Conservation (phyloP, 2,888 invertebrate genomes). For the Mayetiola destructor region DNA sequence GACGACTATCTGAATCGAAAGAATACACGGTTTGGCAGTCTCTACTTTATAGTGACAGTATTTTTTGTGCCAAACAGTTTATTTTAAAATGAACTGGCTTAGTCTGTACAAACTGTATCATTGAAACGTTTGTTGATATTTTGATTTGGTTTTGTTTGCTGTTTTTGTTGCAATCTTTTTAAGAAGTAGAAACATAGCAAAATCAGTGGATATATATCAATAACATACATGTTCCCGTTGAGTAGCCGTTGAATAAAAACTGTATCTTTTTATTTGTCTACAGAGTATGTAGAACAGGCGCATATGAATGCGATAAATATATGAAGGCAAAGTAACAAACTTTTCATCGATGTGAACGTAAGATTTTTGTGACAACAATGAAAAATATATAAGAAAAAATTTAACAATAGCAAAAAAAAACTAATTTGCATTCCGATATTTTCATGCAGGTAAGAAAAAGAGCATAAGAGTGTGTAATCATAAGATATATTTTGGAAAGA, state of each 20-base stretch:
- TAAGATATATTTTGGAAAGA: too few relatives aligned
- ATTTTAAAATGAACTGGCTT: not conserved
- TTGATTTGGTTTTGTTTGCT: not conserved
- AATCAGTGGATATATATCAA: conserved; percentile 7
- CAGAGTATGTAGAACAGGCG: not conserved
- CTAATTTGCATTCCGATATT: too few relatives aligned
- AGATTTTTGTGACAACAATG: conserved; percentile 7
- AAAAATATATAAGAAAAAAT: too few relatives aligned
- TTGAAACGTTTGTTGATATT: not conserved
- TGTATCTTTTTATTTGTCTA: too few relatives aligned
- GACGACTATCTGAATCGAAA: not conserved
- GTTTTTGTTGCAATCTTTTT: not conserved
- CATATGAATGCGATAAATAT: not conserved
- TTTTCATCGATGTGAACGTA: conserved; percentile 4
- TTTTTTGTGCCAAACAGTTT: conserved; percentile 8
- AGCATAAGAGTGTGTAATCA: too few relatives aligned
- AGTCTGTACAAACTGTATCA: not conserved
- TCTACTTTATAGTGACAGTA: not conserved
- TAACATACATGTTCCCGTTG: not conserved
- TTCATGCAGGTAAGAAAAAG: too few relatives aligned
- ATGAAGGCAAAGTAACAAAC: not conserved
- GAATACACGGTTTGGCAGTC: not conserved
- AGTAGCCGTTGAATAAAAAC: not conserved
- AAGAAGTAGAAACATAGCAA: conserved; percentile 5
- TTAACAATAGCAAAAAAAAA: too few relatives aligned